Base-by-base conservation (phyloP, 2,113 vertebrate species). In the Mionectes macconnelli region DNA sequence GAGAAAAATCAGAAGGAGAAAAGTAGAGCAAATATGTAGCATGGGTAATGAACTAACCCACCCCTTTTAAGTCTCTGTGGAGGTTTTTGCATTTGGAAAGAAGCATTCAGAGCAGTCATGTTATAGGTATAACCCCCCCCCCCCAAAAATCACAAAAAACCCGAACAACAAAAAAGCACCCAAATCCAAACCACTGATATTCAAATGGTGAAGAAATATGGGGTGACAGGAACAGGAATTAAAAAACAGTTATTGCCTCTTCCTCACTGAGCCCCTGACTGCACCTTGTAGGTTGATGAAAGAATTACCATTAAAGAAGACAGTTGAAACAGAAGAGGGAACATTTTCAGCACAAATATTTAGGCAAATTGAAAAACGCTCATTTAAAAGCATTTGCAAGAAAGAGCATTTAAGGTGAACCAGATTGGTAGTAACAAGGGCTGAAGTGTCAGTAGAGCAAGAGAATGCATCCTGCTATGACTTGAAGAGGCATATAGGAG, bases 61-160 rank as follows among this genome's bases (percentile, higher is more conserved):
- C 12, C 73, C 57, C 12, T 80, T 82, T 83, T 45, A 84, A 90
- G 69, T 85, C 8, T 4, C 12, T 56, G 10, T 39, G 3, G 15
- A 80, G 33, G 33, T 70, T 59, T 47, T 75, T 89, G n/a, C 15
- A 15, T 64, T 93, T 85, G 17, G 40, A 86, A 73, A 42, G 31
- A 63, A 56, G 12, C n/a, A 75, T 15, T 17, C 14, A 55, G 5
- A 42, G 1, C 8, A 82, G 25, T 8, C 23, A 44, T 3, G 5
- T 42, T 24, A 50, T 2, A 50, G 3, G 5, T 28, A 47, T 13
- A 1, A 6, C 3, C 7, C 22, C n/a, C n/a, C n/a, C n/a, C n/a
- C n/a, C n/a, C n/a, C n/a, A n/a, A n/a, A 37, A 52, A 33, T 8
- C 25, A 60, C 35, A 37, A 28, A 44, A 44, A 31, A 18, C 42